phyloP scores from a whole-genome alignment of 64 coral and sea anemone species.

The Pocillopora verrucosa region DNA sequence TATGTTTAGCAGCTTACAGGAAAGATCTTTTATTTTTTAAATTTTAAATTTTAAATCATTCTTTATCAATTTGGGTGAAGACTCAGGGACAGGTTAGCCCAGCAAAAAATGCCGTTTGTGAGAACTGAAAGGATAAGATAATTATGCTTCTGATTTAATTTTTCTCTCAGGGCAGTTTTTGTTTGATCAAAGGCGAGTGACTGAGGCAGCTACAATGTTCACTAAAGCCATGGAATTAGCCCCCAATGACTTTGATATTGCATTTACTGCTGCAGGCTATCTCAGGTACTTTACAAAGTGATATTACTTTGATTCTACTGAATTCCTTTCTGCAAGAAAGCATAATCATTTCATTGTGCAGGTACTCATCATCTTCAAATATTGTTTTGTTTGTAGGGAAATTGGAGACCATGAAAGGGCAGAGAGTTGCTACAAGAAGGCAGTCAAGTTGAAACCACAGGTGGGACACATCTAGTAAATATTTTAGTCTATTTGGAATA shows the following conservation, averaged over 20 bases:
- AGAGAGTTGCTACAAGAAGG: conserved; percentile 63
- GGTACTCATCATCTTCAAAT: background rate
- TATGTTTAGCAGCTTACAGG: background rate
- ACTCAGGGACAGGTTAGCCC: no score
- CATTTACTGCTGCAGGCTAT: conserved; percentile 55
- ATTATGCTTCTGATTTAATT: background rate
- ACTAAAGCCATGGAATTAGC: conserved; percentile 44
- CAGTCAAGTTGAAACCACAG: conserved; percentile 60
- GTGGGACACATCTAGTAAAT: background rate
- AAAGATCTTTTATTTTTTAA: background rate
- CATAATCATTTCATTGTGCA: no score
- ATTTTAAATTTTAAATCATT: no score
- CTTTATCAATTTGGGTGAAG: no score
- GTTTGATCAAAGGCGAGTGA: conserved; percentile 30
- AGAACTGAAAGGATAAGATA: background rate
- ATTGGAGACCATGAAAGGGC: conserved; percentile 60
- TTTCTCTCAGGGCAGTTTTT: conserved; percentile 38
- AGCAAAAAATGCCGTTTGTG: no score
- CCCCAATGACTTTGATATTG: conserved; percentile 63
- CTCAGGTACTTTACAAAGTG: conserved; percentile 17
- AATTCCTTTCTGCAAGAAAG: no score
- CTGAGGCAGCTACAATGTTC: conserved; percentile 54
- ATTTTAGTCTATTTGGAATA: no score
- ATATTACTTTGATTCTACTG: background rate
- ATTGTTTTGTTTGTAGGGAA: conserved; percentile 54